Percentiles rank a stretch among this genome's conserved stretches.
Conservation (phyloP, 1,140 invertebrate species). For the Epicauta chinensis region DNA sequence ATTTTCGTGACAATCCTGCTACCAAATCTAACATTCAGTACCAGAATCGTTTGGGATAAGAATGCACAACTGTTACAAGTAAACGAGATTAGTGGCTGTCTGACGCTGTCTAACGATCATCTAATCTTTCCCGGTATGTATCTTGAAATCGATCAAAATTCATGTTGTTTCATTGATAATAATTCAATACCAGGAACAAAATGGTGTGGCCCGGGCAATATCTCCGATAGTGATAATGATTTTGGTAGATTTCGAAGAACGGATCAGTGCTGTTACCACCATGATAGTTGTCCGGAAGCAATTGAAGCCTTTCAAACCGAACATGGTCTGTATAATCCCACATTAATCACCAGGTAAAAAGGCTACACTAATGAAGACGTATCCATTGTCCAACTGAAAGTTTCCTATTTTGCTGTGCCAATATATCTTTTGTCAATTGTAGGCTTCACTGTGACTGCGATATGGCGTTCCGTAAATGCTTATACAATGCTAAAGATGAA, state of each 20-base stretch:
- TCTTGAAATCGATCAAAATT: neutral
- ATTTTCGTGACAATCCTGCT: too few relatives aligned
- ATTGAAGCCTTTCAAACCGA: slow-evolving; percentile 52
- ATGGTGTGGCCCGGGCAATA: slow-evolving; percentile 70
- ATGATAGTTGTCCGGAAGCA: slow-evolving; percentile 65
- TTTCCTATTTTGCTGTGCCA: too few relatives aligned
- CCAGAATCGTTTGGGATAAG: too few relatives aligned
- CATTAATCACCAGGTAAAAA: slow-evolving; percentile 29
- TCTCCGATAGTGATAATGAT: slow-evolving; percentile 60
- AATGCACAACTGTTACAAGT: too few relatives aligned
- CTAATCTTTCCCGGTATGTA: slow-evolving; percentile 31
- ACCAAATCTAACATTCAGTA: too few relatives aligned
- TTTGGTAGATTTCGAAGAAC: slow-evolving; percentile 58
- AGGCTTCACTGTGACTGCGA: slow-evolving; percentile 64
- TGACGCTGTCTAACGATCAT: too few relatives aligned
- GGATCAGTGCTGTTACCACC: slow-evolving; percentile 70
- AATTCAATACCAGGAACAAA: slow-evolving; percentile 45
- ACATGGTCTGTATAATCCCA: slow-evolving; percentile 56
- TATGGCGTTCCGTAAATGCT: slow-evolving; percentile 58
- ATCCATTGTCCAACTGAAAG: too few relatives aligned
- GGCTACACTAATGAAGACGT: neutral
- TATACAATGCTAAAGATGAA: slow-evolving; percentile 47
- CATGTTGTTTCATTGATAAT: too few relatives aligned
- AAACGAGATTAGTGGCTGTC: too few relatives aligned
- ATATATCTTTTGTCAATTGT: too few relatives aligned